These are phyloP conservation scores for Chascanopsetta lugubris DNA, from an alignment of 2,113 vertebrate species.

Conservation along the genomic window DNA sequence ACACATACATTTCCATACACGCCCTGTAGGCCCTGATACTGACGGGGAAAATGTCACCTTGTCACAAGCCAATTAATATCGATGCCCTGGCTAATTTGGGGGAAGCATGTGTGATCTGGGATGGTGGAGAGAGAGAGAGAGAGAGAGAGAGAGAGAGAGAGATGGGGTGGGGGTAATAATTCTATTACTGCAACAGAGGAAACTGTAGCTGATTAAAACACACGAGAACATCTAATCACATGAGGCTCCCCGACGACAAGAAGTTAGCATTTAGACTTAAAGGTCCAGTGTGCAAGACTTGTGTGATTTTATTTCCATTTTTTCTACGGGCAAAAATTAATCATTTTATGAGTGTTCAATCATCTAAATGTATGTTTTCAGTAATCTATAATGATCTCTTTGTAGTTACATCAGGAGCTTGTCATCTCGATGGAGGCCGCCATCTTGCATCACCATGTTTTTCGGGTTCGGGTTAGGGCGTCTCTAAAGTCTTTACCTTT, in stretches of 20 bases:
- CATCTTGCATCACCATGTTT: no score
- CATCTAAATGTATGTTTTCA: no score
- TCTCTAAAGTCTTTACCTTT: no score
- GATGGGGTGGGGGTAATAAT: slow-evolving; percentile 11
- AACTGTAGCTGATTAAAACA: slow-evolving; percentile 36
- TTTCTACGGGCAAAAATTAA: no score
- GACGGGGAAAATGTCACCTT: slow-evolving; percentile 61
- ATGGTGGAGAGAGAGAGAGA: not conserved
- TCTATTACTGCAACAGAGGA: slow-evolving; percentile 33
- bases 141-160: no score
- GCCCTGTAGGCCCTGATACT: slow-evolving; percentile 12
- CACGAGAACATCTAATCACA: slow-evolving; percentile 2
- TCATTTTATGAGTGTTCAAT: no score
- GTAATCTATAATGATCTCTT: no score
- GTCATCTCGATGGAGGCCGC: no score
- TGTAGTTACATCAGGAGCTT: no score
- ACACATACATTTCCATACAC: slow-evolving; percentile 36
- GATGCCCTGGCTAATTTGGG: slow-evolving; percentile 54
- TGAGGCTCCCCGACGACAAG: slow-evolving; percentile 3
- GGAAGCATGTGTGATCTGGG: slow-evolving; percentile 50
- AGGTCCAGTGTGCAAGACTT: not conserved
- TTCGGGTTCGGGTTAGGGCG: no score
- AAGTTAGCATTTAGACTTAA: not conserved
- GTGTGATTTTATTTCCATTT: not conserved
- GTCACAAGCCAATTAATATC: slow-evolving; percentile 57